These are phyloP conservation scores for Microcebus lehilahytsara DNA, from an alignment of 2,113 vertebrate genomes.

Conservation along the genomic window DNA sequence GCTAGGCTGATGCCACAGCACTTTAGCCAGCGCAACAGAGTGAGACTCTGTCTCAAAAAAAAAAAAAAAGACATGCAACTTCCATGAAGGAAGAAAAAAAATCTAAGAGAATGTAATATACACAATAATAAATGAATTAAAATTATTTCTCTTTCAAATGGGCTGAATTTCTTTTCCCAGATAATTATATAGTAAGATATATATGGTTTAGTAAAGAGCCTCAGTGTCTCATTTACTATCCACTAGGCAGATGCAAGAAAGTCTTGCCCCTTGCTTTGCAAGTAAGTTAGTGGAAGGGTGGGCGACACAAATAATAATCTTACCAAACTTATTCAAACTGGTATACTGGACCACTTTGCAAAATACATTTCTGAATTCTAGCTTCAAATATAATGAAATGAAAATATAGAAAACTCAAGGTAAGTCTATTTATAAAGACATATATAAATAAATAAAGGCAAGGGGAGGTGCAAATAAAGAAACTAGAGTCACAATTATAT, in stretches of 20 bases:
- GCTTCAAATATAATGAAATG: slow-evolving; percentile 2
- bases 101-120: not conserved
- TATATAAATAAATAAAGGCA: not conserved
- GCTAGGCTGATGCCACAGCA: no score
- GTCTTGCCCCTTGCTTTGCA: not conserved
- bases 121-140: not conserved
- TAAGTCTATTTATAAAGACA: not conserved
- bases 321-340: not conserved
- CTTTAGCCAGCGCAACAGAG: no score
- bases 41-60: no score
- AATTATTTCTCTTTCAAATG: not conserved
- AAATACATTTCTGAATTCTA: slow-evolving; percentile 37
- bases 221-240: not conserved
- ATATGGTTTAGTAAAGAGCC: not conserved
- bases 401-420: not conserved
- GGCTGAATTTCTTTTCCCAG: slow-evolving; percentile 25
- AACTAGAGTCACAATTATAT: not conserved
- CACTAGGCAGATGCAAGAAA: not conserved
- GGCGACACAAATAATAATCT: not conserved
- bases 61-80: not conserved
- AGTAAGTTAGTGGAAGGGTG: not conserved
- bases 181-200: not conserved
- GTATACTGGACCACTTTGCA: not conserved
- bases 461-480: not conserved
- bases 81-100: not conserved